Evolutionary conservation across 2,797 vertebrate species (phyloP).

Genomic region (Adrianichthys oophorus): DNA sequence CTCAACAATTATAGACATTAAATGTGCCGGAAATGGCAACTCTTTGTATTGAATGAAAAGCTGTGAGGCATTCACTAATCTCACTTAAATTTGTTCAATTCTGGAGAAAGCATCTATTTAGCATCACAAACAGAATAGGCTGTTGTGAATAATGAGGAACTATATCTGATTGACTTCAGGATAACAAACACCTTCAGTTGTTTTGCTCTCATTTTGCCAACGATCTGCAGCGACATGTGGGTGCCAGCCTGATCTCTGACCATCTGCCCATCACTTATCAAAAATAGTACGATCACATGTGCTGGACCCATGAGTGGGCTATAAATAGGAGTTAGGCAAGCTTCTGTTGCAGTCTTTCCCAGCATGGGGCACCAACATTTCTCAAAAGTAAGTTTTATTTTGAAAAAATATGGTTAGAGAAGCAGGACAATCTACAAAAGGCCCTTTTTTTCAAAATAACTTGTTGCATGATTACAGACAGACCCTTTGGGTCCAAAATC

Average conservation of each 20-base stretch:
- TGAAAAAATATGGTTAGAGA: background rate
- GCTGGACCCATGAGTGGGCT: slow-evolving; percentile 64
- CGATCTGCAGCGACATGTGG: slow-evolving; percentile 70
- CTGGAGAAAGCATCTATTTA: background rate
- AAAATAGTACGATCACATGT: slow-evolving; percentile 83
- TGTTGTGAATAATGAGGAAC: slow-evolving; percentile 42
- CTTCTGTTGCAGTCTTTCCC: slow-evolving; percentile 45
- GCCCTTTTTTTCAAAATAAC: too few species aligned
- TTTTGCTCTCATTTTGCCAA: slow-evolving; percentile 59
- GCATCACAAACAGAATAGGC: slow-evolving; percentile 12
- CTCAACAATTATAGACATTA: too few species aligned
- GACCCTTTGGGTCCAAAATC: too few species aligned
- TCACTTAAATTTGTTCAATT: background rate
- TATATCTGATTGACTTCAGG: slow-evolving; percentile 28
- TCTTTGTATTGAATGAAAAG: too few species aligned
- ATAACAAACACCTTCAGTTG: slow-evolving; percentile 48
- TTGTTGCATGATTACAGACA: too few species aligned
- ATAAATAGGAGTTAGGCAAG: slow-evolving; percentile 70
- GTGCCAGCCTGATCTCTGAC: slow-evolving; percentile 67
- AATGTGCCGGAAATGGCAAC: too few species aligned
- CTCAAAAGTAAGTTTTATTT: background rate
- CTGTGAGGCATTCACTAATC: background rate
- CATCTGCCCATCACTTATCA: slow-evolving; percentile 71
- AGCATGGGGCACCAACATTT: slow-evolving; percentile 27
- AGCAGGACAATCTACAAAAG: too few species aligned